Conservation (phyloP, 2,888 invertebrate species). For the Amiota minor region DNA sequence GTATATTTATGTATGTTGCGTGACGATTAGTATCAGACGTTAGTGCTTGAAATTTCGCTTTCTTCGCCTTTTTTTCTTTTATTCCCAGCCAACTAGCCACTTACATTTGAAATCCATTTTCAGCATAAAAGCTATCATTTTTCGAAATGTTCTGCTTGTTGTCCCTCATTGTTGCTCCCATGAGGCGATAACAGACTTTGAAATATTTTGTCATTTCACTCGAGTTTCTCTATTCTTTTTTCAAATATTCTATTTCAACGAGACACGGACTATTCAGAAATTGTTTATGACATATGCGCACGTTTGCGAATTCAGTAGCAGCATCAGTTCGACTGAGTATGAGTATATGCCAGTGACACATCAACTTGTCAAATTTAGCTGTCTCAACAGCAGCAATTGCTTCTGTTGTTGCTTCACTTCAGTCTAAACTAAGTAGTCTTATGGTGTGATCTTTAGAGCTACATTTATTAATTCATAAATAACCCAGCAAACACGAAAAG, state of each 20-base stretch:
- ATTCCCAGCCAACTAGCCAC: neutral
- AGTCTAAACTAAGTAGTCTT: neutral
- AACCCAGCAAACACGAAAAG: neutral
- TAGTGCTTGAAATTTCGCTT: constrained; percentile 27
- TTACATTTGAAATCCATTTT: constrained; percentile 29
- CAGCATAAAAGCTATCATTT: constrained; percentile 25
- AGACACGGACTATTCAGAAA: constrained; percentile 22
- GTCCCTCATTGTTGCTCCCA: neutral
- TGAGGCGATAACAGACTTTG: constrained; percentile 23
- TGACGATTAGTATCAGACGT: constrained; percentile 26
- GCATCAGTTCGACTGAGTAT: neutral
- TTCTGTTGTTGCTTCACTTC: neutral
- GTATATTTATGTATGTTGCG: constrained; percentile 4
- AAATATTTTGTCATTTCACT: constrained; percentile 31
- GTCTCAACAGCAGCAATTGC: constrained; percentile 16
- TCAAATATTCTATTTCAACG: constrained; percentile 24
- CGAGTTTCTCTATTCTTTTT: constrained; percentile 2
- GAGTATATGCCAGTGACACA: constrained; percentile 17
- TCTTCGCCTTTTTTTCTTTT: constrained; percentile 16
- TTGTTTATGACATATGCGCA: constrained; percentile 28
- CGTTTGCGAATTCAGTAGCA: constrained; percentile 2
- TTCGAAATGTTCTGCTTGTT: neutral
- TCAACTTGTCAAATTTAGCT: constrained; percentile 24
- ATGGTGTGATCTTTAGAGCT: neutral
- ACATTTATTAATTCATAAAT: neutral